These are phyloP conservation scores for Drosophila colorata DNA, from an alignment of 2,888 invertebrate species.

Conservation along the genomic window DNA sequence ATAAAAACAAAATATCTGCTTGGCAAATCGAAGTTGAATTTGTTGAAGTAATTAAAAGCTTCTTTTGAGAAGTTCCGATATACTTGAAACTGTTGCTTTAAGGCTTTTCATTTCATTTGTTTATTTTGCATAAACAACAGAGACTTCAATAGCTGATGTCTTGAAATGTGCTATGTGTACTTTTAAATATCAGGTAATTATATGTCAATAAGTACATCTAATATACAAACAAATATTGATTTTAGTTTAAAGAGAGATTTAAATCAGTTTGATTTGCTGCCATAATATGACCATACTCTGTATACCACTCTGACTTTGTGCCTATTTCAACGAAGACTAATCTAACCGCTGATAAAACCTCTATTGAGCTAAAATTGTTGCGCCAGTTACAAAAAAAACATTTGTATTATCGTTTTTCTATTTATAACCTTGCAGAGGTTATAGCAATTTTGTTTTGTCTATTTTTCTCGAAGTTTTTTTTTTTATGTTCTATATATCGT, in stretches of 20 bases:
- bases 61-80: neutral
- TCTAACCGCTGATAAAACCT: neutral
- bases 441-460: neutral
- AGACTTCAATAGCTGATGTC: neutral
- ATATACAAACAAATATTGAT: too few species aligned
- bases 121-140: too few species aligned
- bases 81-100: too few species aligned
- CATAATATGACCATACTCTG: too few species aligned
- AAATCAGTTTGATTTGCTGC: too few species aligned
- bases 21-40: neutral
- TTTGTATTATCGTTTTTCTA: neutral
- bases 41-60: slow-evolving; percentile 1
- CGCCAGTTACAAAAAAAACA: neutral
- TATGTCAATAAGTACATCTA: too few species aligned
- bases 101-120: neutral
- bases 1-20: slow-evolving; percentile 3
- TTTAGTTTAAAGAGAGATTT: too few species aligned
- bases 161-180: too few species aligned
- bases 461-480: neutral
- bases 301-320: too few species aligned
- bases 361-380: neutral
- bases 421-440: neutral
- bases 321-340: too few species aligned
- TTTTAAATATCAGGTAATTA: too few species aligned
- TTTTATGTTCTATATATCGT: neutral